These are phyloP conservation scores for Drosophila pseudoananassae DNA, from an alignment of 1,140 invertebrate species.

Conservation along the genomic window DNA sequence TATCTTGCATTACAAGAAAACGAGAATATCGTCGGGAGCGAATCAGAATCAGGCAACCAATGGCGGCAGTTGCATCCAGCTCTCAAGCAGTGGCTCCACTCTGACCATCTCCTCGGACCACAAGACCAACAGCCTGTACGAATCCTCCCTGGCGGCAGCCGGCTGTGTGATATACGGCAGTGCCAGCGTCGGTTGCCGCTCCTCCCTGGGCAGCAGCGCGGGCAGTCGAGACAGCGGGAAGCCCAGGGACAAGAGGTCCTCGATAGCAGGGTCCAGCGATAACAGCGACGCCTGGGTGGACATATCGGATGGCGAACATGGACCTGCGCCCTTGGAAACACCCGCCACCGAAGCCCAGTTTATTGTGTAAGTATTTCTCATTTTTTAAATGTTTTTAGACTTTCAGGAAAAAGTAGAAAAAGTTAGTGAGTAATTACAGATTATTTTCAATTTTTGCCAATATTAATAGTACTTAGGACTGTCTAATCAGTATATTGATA, in stretches of 20 bases:
- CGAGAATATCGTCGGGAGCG: slow-evolving; percentile 61
- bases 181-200: slow-evolving; percentile 56
- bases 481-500: background rate
- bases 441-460: background rate
- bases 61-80: slow-evolving; percentile 83
- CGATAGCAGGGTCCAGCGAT: slow-evolving; percentile 85
- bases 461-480: background rate
- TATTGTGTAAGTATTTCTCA: slow-evolving; percentile 83
- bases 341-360: slow-evolving; percentile 66
- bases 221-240: slow-evolving; percentile 34
- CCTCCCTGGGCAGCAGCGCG: slow-evolving; percentile 52
- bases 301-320: slow-evolving; percentile 85
- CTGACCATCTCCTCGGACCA: slow-evolving; percentile 87
- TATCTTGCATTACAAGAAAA: slow-evolving; percentile 84
- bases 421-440: too few relatives aligned
- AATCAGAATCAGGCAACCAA: slow-evolving; percentile 36
- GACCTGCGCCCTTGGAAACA: slow-evolving; percentile 8
- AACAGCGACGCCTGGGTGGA: slow-evolving; percentile 89
- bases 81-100: slow-evolving; percentile 84
- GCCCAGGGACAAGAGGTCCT: slow-evolving; percentile 55
- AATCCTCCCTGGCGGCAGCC: slow-evolving; percentile 70
- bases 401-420: too few relatives aligned
- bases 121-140: slow-evolving; percentile 88
- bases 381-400: background rate
- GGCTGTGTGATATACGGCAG: slow-evolving; percentile 85